Base-by-base conservation (phyloP, 2,888 invertebrate genomes). In the Torymus auratus region DNA sequence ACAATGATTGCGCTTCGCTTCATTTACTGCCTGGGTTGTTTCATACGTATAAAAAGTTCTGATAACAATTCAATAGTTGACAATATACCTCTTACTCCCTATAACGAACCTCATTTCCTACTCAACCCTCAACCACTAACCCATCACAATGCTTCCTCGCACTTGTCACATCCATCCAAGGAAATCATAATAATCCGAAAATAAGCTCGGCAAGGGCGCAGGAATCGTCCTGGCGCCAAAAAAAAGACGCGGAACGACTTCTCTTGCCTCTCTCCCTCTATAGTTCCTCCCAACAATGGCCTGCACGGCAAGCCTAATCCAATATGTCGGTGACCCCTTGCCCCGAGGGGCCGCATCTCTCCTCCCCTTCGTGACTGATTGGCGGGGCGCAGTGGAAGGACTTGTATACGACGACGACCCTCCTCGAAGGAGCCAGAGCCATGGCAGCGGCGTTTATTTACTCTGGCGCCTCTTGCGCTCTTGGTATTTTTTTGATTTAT, bases 241-340 rank as follows among this genome's bases (percentile, higher is more conserved):
- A 28, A 28, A 28, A 28, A 28, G 28, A 28, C 28, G 7, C 28
- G 28, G 28, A 28, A 28, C 28, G 28, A 76, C 78, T 74, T 73
- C 65, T 73, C 20, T 14, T 17, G 65, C 7, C 28, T 28, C 3
- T 5, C 28, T 4, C 28, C 3, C 28, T 28, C n/a, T n/a, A n/a
- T n/a, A 3, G 28, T 28, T 28, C 28, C 28, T 28, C 28, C 28
- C 72, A 52, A 76, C 80, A 76, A 72, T 72, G 76, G 76, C 76
- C 53, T 53, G 28, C 28, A 28, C 28, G 58, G 65, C 76, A 58
- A 77, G 76, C 68, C 73, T 81, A 78, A 81, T 81, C 81, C 77
- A 65, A 78, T 81, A 71, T 60, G 75, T 61, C 64, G 73, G 64
- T 77, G 77, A 73, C 81, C 79, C 75, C 56, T 75, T 20, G 69